A percentile compares a stretch with the other conserved stretches of the same genome.
Evolutionary conservation across 2,797 vertebrate genomes (phyloP).

Genomic region (Meriones psammophilus): DNA sequence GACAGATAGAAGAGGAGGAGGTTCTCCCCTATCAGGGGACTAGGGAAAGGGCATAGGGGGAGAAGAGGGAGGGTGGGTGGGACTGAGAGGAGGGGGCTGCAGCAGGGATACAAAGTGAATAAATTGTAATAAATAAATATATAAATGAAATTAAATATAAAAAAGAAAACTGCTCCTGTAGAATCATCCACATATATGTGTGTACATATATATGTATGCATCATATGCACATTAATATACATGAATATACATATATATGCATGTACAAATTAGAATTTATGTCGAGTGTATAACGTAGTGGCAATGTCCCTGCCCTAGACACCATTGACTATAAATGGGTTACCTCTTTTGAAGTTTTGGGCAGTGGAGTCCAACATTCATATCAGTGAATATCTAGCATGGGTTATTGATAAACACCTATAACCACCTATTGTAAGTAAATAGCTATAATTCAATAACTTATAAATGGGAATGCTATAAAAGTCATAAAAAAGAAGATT

Average conservation of each 20-base stretch:
- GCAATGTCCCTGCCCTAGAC: background rate
- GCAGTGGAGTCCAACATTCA: background rate
- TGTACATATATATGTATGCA: background rate
- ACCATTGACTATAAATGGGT: background rate
- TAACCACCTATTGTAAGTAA: background rate
- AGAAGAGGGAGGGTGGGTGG: too few species aligned
- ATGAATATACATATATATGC: background rate
- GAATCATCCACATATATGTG: background rate
- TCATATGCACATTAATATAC: background rate
- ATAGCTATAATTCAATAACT: background rate
- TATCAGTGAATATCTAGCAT: background rate
- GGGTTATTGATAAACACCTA: background rate
- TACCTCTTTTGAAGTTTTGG: background rate
- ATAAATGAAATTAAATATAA: too few species aligned
- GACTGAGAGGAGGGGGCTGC: too few species aligned
- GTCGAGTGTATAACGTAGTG: background rate
- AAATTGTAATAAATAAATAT: too few species aligned
- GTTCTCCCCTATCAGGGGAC: too few species aligned
- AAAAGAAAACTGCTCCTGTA: background rate
- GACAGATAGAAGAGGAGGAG: too few species aligned
- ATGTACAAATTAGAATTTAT: background rate
- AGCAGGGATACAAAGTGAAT: too few species aligned
- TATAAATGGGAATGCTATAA: background rate
- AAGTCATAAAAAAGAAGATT: background rate
- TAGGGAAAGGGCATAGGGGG: too few species aligned